phyloP scores from a whole-genome alignment of 2,888 invertebrate species.

The Seira ritae region DNA sequence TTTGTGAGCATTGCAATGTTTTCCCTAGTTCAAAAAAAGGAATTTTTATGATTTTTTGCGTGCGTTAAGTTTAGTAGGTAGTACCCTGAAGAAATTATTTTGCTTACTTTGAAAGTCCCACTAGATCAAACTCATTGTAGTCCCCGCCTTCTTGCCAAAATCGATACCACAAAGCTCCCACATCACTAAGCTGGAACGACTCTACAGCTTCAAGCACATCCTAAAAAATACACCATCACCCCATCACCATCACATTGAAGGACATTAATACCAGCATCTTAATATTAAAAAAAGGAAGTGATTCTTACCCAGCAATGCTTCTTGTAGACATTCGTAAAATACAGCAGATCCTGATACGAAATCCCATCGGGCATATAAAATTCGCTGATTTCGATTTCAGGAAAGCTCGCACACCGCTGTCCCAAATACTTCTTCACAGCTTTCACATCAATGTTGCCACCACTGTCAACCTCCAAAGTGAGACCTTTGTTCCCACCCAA shows the following conservation, averaged over 20 bases:
- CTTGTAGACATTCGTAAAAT: constrained; percentile 38
- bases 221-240: constrained; percentile 11
- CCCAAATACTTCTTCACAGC: constrained; percentile 52
- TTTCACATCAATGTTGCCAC: constrained; percentile 37
- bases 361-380: constrained; percentile 40
- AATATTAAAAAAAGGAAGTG: too few species aligned
- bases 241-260: too few species aligned
- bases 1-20: constrained; percentile 27
- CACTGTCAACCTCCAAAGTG: constrained; percentile 33
- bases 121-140: neutral
- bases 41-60: too few species aligned
- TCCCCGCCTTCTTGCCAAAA: constrained; percentile 32
- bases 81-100: too few species aligned
- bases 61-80: too few species aligned
- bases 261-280: too few species aligned
- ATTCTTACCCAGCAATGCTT: constrained; percentile 43
- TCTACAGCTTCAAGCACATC: constrained; percentile 44
- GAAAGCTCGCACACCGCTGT: constrained; percentile 12
- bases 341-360: constrained; percentile 39
- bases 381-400: constrained; percentile 36
- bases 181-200: constrained; percentile 30
- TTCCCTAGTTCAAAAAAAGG: constrained; percentile 28
- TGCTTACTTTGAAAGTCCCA: constrained; percentile 1
- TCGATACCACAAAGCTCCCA: constrained; percentile 4
- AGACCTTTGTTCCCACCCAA: constrained; percentile 43